Evolutionary conservation across 2,113 vertebrate genomes (phyloP).

Genomic region (Gallinago paraguaiae): DNA sequence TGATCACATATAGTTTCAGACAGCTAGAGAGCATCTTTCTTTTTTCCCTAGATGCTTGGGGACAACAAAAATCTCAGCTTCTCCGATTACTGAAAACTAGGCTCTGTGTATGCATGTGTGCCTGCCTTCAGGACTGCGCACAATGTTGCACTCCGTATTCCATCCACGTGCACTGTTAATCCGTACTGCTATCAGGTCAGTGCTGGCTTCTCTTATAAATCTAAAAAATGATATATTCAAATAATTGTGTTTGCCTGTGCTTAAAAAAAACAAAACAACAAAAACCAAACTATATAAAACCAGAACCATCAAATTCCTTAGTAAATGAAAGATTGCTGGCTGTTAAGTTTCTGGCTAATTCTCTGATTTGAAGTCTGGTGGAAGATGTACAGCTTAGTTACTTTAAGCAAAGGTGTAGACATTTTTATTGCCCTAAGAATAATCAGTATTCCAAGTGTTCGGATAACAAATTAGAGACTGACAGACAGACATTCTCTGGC

Average conservation of each 20-base stretch:
- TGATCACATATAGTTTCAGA: not conserved
- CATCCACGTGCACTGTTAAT: not conserved
- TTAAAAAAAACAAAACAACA: not conserved
- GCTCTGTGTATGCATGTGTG: not conserved
- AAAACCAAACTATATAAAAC: not conserved
- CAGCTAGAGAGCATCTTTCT: not conserved
- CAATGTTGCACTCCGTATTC: not conserved
- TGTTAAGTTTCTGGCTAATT: not conserved
- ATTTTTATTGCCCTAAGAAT: not conserved
- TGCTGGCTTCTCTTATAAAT: not conserved
- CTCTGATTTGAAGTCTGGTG: not conserved
- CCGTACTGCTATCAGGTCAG: not conserved
- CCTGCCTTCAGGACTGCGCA: not conserved
- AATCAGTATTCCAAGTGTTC: not conserved
- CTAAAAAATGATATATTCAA: not conserved
- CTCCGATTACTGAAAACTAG: constrained; percentile 38
- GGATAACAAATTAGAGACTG: not conserved
- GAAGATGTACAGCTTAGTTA: not conserved
- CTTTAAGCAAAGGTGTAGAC: not conserved
- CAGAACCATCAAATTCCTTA: not conserved
- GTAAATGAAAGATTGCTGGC: not conserved
- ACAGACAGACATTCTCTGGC: not conserved
- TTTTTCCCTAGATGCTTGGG: not conserved
- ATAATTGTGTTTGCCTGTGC: not conserved
- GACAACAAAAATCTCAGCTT: constrained; percentile 15